Percentiles rank a stretch among this genome's conserved stretches.
phyloP scores from a whole-genome alignment of 1,140 invertebrate genomes.

The Zaprionus nigranus region DNA sequence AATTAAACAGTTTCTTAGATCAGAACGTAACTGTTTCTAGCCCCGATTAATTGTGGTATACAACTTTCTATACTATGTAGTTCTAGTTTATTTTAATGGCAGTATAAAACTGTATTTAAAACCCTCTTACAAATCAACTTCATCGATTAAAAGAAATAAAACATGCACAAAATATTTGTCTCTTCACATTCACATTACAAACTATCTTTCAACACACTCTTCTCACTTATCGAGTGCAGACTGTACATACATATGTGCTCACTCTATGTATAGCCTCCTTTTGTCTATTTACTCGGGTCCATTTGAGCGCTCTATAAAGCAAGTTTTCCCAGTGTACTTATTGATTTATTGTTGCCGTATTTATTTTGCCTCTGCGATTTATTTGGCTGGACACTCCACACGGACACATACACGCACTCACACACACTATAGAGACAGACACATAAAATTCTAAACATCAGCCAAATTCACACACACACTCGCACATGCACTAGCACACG shows the following conservation, averaged over 20 bases:
- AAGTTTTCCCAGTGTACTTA: constrained; percentile 60
- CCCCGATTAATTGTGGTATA: too few relatives aligned
- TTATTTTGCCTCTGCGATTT: constrained; percentile 71
- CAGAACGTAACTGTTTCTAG: too few relatives aligned
- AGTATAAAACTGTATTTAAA: too few relatives aligned
- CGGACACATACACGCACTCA: constrained; percentile 21
- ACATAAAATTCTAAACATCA: constrained; percentile 63
- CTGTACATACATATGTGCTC: background rate
- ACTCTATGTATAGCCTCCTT: background rate
- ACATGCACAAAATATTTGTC: background rate
- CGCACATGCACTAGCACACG: constrained; percentile 11
- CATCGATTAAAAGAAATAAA: too few relatives aligned
- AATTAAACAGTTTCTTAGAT: too few relatives aligned
- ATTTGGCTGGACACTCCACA: constrained; percentile 50
- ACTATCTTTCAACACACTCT: background rate
- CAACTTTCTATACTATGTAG: too few relatives aligned
- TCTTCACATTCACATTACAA: background rate
- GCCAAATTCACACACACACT: constrained; percentile 41
- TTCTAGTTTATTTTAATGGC: too few relatives aligned
- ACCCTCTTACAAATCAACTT: too few relatives aligned
- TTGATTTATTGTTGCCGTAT: constrained; percentile 71
- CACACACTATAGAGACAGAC: constrained; percentile 21
- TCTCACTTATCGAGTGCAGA: background rate
- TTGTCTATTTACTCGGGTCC: constrained; percentile 1
- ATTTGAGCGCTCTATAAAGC: constrained; percentile 22